Evolutionary conservation across 2,797 vertebrate species (phyloP).

Genomic region (Molossus molossus): DNA sequence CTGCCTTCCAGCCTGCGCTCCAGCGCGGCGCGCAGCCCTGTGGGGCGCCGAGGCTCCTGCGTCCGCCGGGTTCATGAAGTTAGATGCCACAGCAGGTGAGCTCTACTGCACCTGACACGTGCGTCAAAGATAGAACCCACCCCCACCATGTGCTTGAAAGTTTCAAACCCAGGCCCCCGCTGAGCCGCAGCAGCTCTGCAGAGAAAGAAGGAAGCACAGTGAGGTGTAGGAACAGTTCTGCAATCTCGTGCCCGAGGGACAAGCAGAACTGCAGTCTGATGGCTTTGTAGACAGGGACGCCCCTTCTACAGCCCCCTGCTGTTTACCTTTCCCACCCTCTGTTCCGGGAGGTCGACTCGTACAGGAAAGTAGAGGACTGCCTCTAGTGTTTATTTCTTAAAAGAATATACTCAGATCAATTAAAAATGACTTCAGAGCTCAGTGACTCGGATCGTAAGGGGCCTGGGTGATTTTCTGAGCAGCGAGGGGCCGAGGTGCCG

Average conservation of each 20-base stretch:
- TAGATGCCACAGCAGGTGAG: background rate
- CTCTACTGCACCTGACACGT: conserved; percentile 31
- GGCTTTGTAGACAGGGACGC: conserved; percentile 24
- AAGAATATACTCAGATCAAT: background rate
- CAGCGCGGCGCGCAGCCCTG: too few species aligned
- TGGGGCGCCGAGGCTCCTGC: too few species aligned
- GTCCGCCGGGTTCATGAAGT: background rate
- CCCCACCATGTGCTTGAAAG: conserved; percentile 7
- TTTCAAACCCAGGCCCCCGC: background rate
- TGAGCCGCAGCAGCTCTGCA: background rate
- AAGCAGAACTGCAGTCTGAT: background rate
- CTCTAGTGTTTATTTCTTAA: conserved; percentile 63
- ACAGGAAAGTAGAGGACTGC: conserved; percentile 74
- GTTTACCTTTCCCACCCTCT: background rate
- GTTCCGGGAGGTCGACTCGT: background rate
- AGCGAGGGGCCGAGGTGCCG: background rate
- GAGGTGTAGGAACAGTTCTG: conserved; percentile 30
- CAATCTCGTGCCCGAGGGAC: conserved; percentile 19
- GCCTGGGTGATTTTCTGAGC: background rate
- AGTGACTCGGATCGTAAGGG: background rate
- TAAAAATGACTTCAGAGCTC: conserved; percentile 9
- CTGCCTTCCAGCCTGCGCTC: conserved; percentile 69
- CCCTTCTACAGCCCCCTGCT: background rate
- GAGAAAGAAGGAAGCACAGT: conserved; percentile 37
- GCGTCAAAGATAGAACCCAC: background rate